These are phyloP conservation scores for Gallinago stenura DNA, from an alignment of 2,797 vertebrate species.

Conservation along the genomic window DNA sequence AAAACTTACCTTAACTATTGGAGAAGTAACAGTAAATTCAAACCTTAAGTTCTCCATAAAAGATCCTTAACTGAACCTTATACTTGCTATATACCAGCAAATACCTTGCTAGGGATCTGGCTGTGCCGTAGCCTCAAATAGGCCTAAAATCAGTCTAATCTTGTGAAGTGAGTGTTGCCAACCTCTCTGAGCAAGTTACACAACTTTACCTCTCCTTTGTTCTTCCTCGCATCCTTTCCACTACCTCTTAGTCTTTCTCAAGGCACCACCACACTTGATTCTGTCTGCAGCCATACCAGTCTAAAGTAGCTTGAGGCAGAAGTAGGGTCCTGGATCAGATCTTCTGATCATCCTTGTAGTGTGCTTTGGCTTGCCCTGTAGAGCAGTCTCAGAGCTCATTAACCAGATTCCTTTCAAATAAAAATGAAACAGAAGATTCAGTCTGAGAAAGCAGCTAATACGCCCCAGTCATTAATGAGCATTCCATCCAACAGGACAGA, in stretches of 20 bases:
- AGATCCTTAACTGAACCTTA: background rate
- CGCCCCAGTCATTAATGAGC: background rate
- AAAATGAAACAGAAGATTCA: slow-evolving; percentile 1
- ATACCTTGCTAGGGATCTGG: background rate
- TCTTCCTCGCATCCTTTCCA: background rate
- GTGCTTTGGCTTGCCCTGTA: background rate
- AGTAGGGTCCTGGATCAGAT: background rate
- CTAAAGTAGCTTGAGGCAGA: background rate
- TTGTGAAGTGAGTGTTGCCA: background rate
- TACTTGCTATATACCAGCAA: background rate
- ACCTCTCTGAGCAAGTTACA: background rate
- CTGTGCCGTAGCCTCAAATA: background rate
- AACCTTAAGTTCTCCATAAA: background rate
- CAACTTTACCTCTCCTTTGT: background rate
- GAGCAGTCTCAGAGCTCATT: background rate
- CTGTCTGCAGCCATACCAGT: background rate
- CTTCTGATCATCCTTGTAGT: background rate
- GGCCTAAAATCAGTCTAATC: background rate
- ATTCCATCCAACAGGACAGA: background rate
- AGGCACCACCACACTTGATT: background rate
- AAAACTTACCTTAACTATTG: background rate
- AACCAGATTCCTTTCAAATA: background rate
- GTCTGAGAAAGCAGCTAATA: background rate
- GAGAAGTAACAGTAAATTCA: background rate
- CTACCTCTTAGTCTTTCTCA: background rate